phyloP scores from a whole-genome alignment of 2,113 vertebrate species.

The Lamprotornis superbus region DNA sequence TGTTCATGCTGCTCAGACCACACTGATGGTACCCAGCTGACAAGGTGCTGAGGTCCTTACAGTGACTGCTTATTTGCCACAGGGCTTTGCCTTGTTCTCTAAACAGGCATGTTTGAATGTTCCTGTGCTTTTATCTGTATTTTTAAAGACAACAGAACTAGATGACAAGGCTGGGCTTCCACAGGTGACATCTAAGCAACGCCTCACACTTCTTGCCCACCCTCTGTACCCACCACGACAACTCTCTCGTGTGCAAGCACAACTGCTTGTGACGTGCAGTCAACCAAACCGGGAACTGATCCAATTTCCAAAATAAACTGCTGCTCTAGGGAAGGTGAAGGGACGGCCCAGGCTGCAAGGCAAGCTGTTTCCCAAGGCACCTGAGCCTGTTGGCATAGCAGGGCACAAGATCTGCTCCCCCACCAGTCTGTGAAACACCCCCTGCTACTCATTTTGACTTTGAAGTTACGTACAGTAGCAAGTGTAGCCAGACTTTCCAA shows the following conservation, averaged over 20 bases:
- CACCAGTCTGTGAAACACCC: background rate
- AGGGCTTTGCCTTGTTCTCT: background rate
- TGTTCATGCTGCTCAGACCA: background rate
- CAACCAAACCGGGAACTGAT: background rate
- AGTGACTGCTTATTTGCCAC: background rate
- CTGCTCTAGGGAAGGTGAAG: background rate
- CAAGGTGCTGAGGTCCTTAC: background rate
- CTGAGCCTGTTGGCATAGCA: background rate
- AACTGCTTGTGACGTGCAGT: background rate
- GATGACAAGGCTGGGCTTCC: background rate
- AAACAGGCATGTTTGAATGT: background rate
- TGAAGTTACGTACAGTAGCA: background rate
- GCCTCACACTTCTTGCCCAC: fast-evolving
- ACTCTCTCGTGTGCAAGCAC: fast-evolving
- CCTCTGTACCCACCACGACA: background rate
- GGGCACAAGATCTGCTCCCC: background rate
- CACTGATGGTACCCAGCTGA: background rate
- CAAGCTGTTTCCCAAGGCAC: background rate
- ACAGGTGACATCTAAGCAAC: background rate
- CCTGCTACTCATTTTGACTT: background rate
- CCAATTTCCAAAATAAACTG: background rate
- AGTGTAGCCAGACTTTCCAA: background rate
- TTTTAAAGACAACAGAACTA: fast-evolving
- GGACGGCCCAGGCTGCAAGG: background rate
- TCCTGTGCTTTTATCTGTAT: background rate